phyloP scores from a whole-genome alignment of 2,113 vertebrate genomes.

The Misgurnus anguillicaudatus region DNA sequence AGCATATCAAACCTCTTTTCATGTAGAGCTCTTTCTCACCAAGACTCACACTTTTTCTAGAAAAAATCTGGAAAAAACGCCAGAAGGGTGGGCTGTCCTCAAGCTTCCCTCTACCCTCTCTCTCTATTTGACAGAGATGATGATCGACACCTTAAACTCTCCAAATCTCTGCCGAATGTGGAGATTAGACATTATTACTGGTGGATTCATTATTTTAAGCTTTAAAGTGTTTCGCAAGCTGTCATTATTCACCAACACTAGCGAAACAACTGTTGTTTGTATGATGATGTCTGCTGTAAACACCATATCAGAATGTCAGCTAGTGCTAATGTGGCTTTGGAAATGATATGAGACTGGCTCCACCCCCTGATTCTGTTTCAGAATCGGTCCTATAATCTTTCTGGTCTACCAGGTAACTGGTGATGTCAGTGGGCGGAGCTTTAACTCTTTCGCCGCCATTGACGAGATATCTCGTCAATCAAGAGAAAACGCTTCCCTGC shows the following conservation, averaged over 20 bases:
- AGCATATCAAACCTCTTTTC: no score
- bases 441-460: no score
- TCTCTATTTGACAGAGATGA: not conserved
- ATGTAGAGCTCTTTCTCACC: no score
- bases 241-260: constrained; percentile 8
- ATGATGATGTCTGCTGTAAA: constrained; percentile 3
- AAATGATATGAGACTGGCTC: no score
- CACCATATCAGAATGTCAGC: constrained; percentile 25
- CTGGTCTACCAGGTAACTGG: no score
- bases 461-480: no score
- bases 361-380: no score
- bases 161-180: constrained; percentile 1
- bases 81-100: not conserved
- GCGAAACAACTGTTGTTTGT: not conserved
- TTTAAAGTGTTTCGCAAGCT: constrained; percentile 5
- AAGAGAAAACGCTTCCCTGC: no score
- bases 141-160: constrained; percentile 19
- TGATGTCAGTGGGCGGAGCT: no score
- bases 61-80: no score
- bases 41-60: no score
- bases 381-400: no score
- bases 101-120: not conserved
- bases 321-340: constrained; percentile 30
- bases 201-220: constrained; percentile 8
- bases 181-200: not conserved